Conservation (phyloP, 2,113 vertebrate genomes). For the Eptesicus fuscus region DNA sequence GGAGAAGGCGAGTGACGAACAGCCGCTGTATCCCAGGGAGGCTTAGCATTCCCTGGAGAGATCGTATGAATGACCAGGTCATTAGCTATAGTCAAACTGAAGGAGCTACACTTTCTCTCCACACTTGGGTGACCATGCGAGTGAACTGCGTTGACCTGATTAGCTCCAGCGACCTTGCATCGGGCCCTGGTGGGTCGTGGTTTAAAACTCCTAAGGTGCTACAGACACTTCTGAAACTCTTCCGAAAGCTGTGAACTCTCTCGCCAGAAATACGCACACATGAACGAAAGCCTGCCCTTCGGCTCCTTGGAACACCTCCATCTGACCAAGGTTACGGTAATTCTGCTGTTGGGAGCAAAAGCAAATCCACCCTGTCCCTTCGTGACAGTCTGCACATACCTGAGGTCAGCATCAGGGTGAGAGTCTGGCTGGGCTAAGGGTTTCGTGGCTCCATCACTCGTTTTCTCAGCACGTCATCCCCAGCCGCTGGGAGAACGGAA, state of each 20-base stretch:
- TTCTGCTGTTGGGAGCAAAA: not conserved
- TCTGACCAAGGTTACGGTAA: not conserved
- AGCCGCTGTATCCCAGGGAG: not conserved
- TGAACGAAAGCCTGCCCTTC: not conserved
- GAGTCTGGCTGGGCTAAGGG: not conserved
- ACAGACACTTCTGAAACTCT: not conserved
- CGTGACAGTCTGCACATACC: not conserved
- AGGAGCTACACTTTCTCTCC: not conserved
- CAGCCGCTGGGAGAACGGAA: not conserved
- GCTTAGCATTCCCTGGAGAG: too few relatives aligned
- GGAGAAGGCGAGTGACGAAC: not conserved
- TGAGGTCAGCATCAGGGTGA: not conserved
- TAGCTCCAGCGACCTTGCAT: not conserved
- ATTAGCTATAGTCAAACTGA: not conserved
- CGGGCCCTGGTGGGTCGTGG: not conserved
- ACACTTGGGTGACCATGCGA: not conserved
- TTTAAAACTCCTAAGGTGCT: not conserved
- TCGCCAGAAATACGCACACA: not conserved
- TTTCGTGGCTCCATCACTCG: too few relatives aligned
- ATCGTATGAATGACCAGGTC: not conserved
- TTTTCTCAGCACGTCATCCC: not conserved
- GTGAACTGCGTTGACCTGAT: not conserved
- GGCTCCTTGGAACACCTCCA: not conserved
- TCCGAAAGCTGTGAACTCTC: not conserved
- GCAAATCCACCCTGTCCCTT: too few relatives aligned